Evolutionary conservation across 2,113 vertebrate genomes (phyloP).

Genomic region (Hydropotes inermis): DNA sequence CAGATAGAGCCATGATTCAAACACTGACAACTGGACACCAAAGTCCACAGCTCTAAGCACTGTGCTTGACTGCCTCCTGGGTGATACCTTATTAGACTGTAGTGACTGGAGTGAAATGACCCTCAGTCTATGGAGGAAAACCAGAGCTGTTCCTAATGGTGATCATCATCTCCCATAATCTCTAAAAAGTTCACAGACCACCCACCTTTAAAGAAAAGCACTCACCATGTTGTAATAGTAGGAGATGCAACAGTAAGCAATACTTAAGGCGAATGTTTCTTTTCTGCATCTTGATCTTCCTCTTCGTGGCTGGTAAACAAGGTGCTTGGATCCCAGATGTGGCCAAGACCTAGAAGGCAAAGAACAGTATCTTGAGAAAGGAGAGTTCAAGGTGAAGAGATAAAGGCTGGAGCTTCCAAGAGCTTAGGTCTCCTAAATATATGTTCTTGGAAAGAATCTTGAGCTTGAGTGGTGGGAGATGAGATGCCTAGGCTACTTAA

Average conservation of each 20-base stretch:
- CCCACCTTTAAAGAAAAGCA: neutral
- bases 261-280: neutral
- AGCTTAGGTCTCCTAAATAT: neutral
- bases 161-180: neutral
- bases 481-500: neutral
- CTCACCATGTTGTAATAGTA: constrained; percentile 48
- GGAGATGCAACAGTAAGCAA: constrained; percentile 11
- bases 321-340: neutral
- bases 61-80: neutral
- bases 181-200: neutral
- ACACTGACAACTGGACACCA: neutral
- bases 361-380: neutral
- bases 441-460: neutral
- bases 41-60: neutral
- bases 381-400: neutral
- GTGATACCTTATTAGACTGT: neutral
- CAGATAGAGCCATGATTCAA: neutral
- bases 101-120: neutral
- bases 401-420: neutral
- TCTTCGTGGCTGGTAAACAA: neutral
- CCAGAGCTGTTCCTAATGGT: neutral
- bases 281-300: neutral
- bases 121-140: neutral
- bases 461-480: neutral
- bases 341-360: neutral